Evolutionary conservation across 2,888 invertebrate genomes (phyloP).

Genomic region (Linyphia triangularis): DNA sequence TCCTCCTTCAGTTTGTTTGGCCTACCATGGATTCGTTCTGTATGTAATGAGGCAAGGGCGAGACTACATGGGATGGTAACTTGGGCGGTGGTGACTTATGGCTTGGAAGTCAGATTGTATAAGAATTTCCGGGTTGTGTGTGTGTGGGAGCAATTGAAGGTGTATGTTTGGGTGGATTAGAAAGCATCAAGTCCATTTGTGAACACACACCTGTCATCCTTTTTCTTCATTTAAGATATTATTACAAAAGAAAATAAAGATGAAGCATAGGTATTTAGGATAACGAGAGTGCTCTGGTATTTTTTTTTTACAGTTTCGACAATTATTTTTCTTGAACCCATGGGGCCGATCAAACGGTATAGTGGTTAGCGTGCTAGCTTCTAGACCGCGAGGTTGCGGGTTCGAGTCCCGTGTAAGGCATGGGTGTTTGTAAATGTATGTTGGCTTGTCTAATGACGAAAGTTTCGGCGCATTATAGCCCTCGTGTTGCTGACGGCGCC

Average conservation of each 20-base stretch:
- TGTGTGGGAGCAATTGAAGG: not conserved
- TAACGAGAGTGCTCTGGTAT: not conserved
- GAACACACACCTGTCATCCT: too few relatives aligned
- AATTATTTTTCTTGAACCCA: too few relatives aligned
- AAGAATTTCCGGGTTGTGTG: conserved; percentile 53
- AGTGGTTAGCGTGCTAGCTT: too few relatives aligned
- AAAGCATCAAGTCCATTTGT: too few relatives aligned
- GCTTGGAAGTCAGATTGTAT: conserved; percentile 1
- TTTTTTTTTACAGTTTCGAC: too few relatives aligned
- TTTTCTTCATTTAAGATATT: not conserved
- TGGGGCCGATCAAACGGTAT: too few relatives aligned
- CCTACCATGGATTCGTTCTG: not conserved
- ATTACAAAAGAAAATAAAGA: not conserved
- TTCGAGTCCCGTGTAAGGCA: too few relatives aligned
- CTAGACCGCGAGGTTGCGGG: too few relatives aligned
- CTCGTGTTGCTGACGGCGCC: too few relatives aligned
- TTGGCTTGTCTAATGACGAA: too few relatives aligned
- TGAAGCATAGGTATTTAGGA: not conserved
- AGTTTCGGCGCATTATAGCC: too few relatives aligned
- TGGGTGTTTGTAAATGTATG: too few relatives aligned
- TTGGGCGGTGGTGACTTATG: conserved; percentile 29
- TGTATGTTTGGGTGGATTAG: not conserved
- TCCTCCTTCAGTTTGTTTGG: not conserved
- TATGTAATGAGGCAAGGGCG: not conserved
- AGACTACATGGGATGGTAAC: not conserved